These are phyloP conservation scores for Microtus montanus DNA, from an alignment of 2,113 vertebrate species.

Conservation along the genomic window DNA sequence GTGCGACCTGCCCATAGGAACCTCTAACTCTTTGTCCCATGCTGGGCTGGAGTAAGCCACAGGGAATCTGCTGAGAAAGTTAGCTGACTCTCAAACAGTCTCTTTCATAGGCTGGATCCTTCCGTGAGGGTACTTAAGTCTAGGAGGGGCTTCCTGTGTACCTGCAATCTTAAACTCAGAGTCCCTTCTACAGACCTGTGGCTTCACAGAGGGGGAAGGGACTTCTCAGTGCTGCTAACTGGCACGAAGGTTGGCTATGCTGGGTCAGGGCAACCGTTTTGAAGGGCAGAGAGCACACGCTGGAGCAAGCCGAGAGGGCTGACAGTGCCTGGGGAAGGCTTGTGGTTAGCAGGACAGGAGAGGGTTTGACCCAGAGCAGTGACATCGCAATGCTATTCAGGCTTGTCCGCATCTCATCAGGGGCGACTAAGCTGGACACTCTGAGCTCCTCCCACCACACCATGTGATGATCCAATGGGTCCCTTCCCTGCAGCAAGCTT, in stretches of 20 bases:
- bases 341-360: background rate
- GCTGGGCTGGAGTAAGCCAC: background rate
- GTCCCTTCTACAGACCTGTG: background rate
- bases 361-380: background rate
- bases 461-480: background rate
- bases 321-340: background rate
- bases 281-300: too few species aligned
- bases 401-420: background rate
- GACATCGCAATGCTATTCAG: background rate
- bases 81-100: accelerated
- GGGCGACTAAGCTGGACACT: background rate
- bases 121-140: background rate
- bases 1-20: accelerated
- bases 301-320: background rate
- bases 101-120: background rate
- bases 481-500: background rate
- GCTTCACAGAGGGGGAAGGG: background rate
- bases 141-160: background rate
- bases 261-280: background rate
- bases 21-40: background rate
- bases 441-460: background rate
- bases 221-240: background rate
- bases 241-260: background rate
- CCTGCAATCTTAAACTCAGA: background rate
- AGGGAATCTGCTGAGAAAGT: background rate